A percentile compares a stretch with the other conserved stretches of the same genome.
phyloP scores from a whole-genome alignment of 2,113 vertebrate genomes.

The Crotophaga sulcirostris region DNA sequence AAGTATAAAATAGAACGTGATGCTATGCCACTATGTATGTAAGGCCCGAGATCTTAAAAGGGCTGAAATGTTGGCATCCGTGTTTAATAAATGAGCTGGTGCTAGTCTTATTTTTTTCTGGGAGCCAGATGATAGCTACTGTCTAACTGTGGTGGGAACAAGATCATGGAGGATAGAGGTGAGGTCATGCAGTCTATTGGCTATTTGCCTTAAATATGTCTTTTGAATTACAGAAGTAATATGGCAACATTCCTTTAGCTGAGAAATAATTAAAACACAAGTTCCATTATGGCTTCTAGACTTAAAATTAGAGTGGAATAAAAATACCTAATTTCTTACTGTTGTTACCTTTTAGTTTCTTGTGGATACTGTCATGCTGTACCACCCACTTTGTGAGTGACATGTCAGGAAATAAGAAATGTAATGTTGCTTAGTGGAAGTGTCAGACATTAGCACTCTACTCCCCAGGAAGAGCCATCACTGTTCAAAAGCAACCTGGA shows the following conservation, averaged over 20 bases:
- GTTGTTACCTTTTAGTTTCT: background rate
- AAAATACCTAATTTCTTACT: background rate
- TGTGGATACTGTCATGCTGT: background rate
- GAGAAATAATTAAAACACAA: background rate
- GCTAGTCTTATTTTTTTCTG: background rate
- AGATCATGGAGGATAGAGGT: background rate
- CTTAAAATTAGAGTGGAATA: background rate
- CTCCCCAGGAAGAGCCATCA: background rate
- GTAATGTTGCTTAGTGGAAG: background rate
- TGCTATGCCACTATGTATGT: background rate
- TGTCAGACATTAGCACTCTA: background rate
- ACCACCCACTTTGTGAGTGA: background rate
- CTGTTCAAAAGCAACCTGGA: background rate
- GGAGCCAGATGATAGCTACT: background rate
- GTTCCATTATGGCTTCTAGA: background rate
- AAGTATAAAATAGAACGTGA: conserved; percentile 45
- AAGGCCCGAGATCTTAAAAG: background rate
- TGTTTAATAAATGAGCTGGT: background rate
- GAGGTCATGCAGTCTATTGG: background rate
- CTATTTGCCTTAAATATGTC: background rate
- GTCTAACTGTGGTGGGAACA: background rate
- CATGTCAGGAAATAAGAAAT: background rate
- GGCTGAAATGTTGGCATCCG: background rate
- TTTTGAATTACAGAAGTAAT: background rate
- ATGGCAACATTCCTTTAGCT: background rate